Conservation (phyloP, 2,797 vertebrate genomes). For the Danionella dracula region DNA sequence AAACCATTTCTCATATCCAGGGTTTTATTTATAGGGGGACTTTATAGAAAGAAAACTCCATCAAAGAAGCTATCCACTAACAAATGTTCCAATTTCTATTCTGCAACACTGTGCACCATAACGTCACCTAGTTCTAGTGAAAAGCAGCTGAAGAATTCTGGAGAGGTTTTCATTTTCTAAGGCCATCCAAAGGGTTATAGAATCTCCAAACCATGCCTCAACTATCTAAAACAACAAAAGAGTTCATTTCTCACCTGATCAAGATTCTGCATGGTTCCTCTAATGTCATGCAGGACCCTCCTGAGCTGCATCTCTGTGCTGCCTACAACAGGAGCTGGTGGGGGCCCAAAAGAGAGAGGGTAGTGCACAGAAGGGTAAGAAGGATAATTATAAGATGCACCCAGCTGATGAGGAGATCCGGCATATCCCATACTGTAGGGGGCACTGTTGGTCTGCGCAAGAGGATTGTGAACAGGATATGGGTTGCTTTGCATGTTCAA, state of each 20-base stretch:
- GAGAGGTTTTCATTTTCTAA: background rate
- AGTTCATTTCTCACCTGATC: constrained; percentile 75
- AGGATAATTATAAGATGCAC: background rate
- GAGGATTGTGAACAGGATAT: constrained; percentile 11
- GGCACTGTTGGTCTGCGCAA: constrained; percentile 13
- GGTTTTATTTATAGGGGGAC: too few relatives aligned
- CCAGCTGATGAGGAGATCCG: constrained; percentile 26
- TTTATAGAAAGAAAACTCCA: too few relatives aligned
- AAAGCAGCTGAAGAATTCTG: too few relatives aligned
- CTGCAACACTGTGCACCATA: too few relatives aligned
- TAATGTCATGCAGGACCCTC: constrained; percentile 88
- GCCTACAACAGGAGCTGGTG: constrained; percentile 62
- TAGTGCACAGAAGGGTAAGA: background rate
- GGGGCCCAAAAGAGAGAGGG: constrained; percentile 14
- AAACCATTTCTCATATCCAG: too few relatives aligned
- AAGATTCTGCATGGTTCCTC: constrained; percentile 84
- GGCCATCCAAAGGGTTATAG: background rate
- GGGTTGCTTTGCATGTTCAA: constrained; percentile 13
- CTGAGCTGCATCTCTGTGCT: constrained; percentile 90
- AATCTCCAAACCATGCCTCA: too few relatives aligned
- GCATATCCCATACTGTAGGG: constrained; percentile 38
- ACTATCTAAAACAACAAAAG: background rate
- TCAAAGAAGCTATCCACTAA: too few relatives aligned
- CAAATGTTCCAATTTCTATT: too few relatives aligned
- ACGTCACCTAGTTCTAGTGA: too few relatives aligned